Evolutionary conservation across 2,797 vertebrate genomes (phyloP).

Genomic region (Pipistrellus kuhlii): DNA sequence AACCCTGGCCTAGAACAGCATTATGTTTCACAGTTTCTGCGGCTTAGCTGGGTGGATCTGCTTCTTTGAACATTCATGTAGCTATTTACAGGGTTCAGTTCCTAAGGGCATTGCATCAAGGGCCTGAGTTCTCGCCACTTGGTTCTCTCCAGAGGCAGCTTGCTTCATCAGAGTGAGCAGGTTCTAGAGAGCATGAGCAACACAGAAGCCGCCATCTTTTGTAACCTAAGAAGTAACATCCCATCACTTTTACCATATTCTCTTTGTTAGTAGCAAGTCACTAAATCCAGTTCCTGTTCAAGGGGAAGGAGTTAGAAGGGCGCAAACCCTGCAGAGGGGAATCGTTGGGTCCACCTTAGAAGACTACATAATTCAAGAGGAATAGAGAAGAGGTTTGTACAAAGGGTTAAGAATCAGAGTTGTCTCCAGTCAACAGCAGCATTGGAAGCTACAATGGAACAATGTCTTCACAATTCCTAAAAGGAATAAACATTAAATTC

Average conservation of each 20-base stretch:
- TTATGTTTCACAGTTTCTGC: neutral
- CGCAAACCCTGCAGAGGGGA: neutral
- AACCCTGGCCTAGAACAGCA: neutral
- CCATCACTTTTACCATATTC: neutral
- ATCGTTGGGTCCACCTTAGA: neutral
- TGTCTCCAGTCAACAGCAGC: neutral
- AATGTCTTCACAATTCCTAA: neutral
- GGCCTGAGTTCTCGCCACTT: neutral
- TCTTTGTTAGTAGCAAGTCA: neutral
- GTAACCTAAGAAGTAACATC: neutral
- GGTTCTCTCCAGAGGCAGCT: neutral
- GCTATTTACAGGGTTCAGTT: neutral
- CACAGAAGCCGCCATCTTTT: neutral
- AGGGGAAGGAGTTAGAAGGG: neutral
- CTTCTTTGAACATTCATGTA: neutral
- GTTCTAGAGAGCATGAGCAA: neutral
- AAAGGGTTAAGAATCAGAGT: neutral
- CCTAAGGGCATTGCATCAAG: neutral
- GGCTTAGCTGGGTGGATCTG: neutral
- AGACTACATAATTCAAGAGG: neutral
- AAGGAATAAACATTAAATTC: conserved; percentile 35
- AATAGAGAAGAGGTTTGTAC: neutral
- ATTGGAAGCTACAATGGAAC: neutral
- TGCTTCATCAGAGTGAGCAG: neutral
- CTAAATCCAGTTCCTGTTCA: neutral